These are phyloP conservation scores for Lordiphosa collinella DNA, from an alignment of 1,140 invertebrate species.

Conservation along the genomic window DNA sequence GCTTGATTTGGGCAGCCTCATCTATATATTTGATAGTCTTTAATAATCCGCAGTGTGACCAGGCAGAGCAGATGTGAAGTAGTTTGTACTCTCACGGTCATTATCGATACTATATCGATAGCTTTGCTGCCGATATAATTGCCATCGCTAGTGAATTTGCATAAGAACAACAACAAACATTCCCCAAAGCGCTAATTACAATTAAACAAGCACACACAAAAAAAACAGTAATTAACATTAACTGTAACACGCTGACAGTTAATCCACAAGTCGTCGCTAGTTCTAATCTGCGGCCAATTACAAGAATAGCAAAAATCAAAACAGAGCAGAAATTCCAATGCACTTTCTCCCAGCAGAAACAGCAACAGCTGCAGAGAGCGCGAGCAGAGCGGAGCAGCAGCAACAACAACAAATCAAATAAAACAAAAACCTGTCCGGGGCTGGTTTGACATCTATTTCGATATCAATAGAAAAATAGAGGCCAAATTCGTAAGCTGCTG, in stretches of 20 bases:
- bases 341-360: conserved; percentile 51
- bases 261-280: not conserved
- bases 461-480: conserved; percentile 72
- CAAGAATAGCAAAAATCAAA: conserved; percentile 12
- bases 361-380: not conserved
- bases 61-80: too few species aligned
- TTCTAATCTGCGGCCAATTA: not conserved
- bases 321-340: conserved; percentile 49
- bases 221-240: not conserved
- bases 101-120: too few species aligned
- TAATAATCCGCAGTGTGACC: too few species aligned
- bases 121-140: too few species aligned
- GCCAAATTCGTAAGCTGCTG: conserved; percentile 41
- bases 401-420: conserved; percentile 5
- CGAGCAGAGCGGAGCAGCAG: not conserved
- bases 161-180: not conserved
- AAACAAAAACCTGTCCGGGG: conserved; percentile 62
- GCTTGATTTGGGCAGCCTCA: too few species aligned
- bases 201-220: not conserved
- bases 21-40: too few species aligned
- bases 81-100: too few species aligned
- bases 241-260: not conserved
- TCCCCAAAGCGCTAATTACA: not conserved
- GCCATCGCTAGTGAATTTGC: too few species aligned
- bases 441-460: conserved; percentile 71